Base-by-base conservation (phyloP, 1,140 invertebrate genomes). In the Pseudomyrmex flavicornis region DNA sequence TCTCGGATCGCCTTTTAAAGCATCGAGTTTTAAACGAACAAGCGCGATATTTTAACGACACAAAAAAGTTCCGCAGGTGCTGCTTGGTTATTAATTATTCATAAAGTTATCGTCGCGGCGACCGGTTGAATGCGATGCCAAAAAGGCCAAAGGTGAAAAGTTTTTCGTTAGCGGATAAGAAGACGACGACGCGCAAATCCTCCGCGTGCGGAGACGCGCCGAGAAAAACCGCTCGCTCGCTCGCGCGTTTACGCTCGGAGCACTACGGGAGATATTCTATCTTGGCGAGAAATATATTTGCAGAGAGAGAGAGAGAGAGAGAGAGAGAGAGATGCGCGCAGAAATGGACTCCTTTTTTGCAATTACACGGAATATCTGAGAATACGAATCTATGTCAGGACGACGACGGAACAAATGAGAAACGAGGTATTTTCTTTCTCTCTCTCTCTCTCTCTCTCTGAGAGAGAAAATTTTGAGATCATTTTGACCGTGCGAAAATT, bases 71-170 rank as follows among this genome's bases (percentile, higher is more conserved):
- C 59, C 79, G 70, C 58, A 73, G 79, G 62, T 82, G 72, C 58
- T 82, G 48, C 35, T 65, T 72, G 76, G 66, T 54, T 82, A 74
- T 82, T 82, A 82, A 82, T 82, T 75, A 82, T 82, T 82, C 70
- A 82, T 82, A 75, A 82, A 82, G 79, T 82, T 82, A 82, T 82
- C 69, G 22, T 74, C 48, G 56, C 35, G 50, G 59, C 48, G 79
- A 63, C 79, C 61, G 70, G 79, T 82, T 82, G 70, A 82, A 62
- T 70, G 48, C 59, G 46, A 75, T 65, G 70, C 68, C 61, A 82
- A 82, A 75, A 82, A 75, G 79, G 79, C 69, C 79, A 62, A 65
- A 48, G 68, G 79, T 75, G 79, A 75, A 82, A 82, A 82, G 61
- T 82, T 80, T 44, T 56, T 82, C 70, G 72, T 75, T 82, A 82